These are phyloP conservation scores for Beroe forskalii DNA, from an alignment of 37 sponge, comb jelly and placozoan species.

Conservation along the genomic window DNA sequence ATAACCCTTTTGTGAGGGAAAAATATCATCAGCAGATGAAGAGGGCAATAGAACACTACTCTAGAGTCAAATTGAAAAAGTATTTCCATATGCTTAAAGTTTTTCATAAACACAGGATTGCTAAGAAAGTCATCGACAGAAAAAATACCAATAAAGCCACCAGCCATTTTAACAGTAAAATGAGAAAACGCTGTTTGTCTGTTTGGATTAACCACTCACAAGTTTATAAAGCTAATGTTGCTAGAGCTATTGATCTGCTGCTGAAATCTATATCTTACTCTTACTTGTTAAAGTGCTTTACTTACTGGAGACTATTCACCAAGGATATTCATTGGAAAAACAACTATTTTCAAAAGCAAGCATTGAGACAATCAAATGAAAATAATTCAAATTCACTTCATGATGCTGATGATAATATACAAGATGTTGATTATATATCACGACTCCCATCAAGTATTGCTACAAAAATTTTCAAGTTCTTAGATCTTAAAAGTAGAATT, in stretches of 20 bases:
- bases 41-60: background rate
- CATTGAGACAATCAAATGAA: background rate
- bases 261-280: constrained; percentile 27
- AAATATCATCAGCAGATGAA: constrained; percentile 47
- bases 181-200: background rate
- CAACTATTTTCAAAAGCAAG: constrained; percentile 56
- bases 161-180: background rate
- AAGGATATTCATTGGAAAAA: constrained; percentile 64
- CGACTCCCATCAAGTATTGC: constrained; percentile 15
- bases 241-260: constrained; percentile 1
- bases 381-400: background rate
- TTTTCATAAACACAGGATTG: background rate
- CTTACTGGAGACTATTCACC: constrained; percentile 4
- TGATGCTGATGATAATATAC: background rate
- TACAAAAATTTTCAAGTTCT: background rate
- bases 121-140: background rate
- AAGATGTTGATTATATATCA: constrained; percentile 45
- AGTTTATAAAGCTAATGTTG: background rate
- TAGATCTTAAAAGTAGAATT: constrained; percentile 28
- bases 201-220: background rate
- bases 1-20: constrained; percentile 16
- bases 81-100: background rate
- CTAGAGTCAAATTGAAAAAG: constrained; percentile 2
- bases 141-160: background rate
- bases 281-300: constrained; percentile 24